A percentile compares a stretch with the other conserved stretches of the same genome.
These are phyloP conservation scores for Sinohyriopsis cumingii DNA, from an alignment of 2,888 invertebrate genomes.

Conservation along the genomic window DNA sequence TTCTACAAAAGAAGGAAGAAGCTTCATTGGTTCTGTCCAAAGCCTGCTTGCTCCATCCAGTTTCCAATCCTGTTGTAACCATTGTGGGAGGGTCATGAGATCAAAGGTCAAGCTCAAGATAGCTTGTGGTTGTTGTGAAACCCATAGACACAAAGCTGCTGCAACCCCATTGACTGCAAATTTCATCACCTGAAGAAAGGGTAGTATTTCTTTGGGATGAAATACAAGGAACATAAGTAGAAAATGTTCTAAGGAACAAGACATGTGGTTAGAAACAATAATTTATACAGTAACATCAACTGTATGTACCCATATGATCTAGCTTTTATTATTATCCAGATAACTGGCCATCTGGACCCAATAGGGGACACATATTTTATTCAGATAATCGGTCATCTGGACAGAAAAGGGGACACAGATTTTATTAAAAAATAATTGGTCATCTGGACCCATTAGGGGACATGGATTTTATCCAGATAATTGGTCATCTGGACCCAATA, in stretches of 20 bases:
- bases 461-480: too few relatives aligned
- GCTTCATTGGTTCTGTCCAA: slow-evolving; percentile 17
- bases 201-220: not conserved
- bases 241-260: not conserved
- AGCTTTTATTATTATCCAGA: too few relatives aligned
- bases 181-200: slow-evolving; percentile 31
- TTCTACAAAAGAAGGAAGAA: slow-evolving; percentile 27
- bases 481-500: too few relatives aligned
- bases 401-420: too few relatives aligned
- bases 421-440: too few relatives aligned
- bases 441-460: too few relatives aligned
- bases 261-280: too few relatives aligned
- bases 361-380: too few relatives aligned
- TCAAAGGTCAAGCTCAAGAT: slow-evolving; percentile 27
- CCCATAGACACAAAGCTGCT: slow-evolving; percentile 41
- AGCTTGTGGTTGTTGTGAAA: slow-evolving; percentile 12
- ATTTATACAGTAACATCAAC: too few relatives aligned
- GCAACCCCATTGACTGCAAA: slow-evolving; percentile 38
- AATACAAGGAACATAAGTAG: not conserved
- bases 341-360: not conserved
- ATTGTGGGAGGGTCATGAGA: slow-evolving; percentile 17
- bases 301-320: too few relatives aligned
- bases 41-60: not conserved
- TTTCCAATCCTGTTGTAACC: too few relatives aligned
- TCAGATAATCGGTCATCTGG: not conserved